phyloP scores from a whole-genome alignment of 1,140 invertebrate genomes.

The Aphis craccivora region DNA sequence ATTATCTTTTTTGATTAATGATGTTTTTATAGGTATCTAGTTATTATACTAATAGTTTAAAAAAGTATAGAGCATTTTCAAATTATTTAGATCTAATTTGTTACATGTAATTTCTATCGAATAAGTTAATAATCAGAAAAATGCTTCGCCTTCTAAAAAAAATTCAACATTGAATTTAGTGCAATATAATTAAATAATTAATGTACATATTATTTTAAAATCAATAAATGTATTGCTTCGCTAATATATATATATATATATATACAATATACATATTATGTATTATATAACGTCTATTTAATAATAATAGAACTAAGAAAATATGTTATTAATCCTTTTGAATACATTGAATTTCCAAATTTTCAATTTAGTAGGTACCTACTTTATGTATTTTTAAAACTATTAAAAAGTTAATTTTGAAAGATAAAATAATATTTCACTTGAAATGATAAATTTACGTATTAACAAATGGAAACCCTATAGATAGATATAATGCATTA shows the following conservation, averaged over 20 bases:
- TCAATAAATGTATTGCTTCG: not conserved
- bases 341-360: not conserved
- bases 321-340: not conserved
- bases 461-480: not conserved
- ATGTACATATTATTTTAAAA: not conserved
- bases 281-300: not conserved
- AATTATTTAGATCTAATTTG: not conserved
- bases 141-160: not conserved
- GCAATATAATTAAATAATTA: too few species aligned
- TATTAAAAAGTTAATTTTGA: not conserved
- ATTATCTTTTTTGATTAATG: not conserved
- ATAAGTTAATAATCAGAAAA: not conserved
- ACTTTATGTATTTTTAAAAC: not conserved
- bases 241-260: too few species aligned
- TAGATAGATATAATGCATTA: not conserved
- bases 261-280: too few species aligned
- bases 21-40: not conserved
- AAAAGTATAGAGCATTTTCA: not conserved
- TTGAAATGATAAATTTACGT: not conserved
- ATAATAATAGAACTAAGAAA: not conserved
- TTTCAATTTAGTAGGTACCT: not conserved
- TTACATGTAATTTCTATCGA: too few species aligned
- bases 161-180: too few species aligned
- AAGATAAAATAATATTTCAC: not conserved
- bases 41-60: not conserved